A percentile compares a stretch with the other conserved stretches of the same genome.
phyloP scores from a whole-genome alignment of 2,113 vertebrate species.

The Sapajus apella region DNA sequence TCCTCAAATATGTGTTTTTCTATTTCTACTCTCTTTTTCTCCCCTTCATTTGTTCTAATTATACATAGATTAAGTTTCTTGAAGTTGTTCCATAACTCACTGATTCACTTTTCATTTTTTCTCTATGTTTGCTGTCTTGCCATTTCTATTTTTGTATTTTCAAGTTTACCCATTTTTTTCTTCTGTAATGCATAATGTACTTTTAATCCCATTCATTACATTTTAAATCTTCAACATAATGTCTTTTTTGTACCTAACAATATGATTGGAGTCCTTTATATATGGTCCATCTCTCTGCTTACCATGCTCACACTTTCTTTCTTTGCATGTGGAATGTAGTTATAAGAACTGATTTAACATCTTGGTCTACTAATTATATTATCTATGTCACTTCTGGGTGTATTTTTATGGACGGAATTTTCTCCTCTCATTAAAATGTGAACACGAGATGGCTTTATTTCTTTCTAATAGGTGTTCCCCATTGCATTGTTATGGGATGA shows the following conservation, averaged over 20 bases:
- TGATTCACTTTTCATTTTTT: not conserved
- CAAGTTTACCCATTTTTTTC: not conserved
- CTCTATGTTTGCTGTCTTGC: not conserved
- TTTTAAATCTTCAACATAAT: not conserved
- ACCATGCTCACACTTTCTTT: not conserved
- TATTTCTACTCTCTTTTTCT: not conserved
- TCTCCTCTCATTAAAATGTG: not conserved
- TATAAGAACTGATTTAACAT: not conserved
- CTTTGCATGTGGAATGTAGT: not conserved
- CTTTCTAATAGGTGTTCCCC: not conserved
- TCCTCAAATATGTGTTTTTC: not conserved
- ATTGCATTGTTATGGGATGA: not conserved
- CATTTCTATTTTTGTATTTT: conserved; percentile 3
- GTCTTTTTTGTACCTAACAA: not conserved
- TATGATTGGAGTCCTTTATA: not conserved
- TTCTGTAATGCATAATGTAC: not conserved
- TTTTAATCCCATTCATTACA: not conserved
- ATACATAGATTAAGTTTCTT: not conserved
- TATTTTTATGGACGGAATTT: not conserved
- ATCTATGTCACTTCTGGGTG: not conserved
- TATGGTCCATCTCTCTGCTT: not conserved
- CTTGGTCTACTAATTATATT: not conserved
- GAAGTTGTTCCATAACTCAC: not conserved
- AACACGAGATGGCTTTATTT: not conserved
- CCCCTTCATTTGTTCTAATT: not conserved